Evolutionary conservation across 2,113 vertebrate genomes (phyloP).

Genomic region (Falcunculus frontatus): DNA sequence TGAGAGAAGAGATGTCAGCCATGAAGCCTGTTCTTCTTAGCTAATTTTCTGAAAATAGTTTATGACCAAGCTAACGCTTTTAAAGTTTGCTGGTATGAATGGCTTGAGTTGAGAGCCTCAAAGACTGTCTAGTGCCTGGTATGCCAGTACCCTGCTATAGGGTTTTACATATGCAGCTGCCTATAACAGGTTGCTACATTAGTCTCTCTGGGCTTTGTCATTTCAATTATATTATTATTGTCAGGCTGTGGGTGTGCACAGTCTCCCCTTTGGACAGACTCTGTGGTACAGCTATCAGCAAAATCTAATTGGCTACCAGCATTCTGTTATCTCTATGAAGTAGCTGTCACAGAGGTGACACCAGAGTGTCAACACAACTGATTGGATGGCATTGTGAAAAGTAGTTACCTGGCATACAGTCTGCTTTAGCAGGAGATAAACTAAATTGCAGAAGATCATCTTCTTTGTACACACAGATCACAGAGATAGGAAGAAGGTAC

Average conservation of each 20-base stretch:
- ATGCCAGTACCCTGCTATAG: background rate
- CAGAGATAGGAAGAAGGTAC: background rate
- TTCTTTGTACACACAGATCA: background rate
- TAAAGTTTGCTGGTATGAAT: background rate
- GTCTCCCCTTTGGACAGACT: background rate
- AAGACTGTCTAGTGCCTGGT: background rate
- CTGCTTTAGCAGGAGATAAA: background rate
- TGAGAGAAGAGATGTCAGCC: background rate
- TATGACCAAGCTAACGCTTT: background rate
- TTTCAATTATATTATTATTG: background rate
- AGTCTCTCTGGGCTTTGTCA: background rate
- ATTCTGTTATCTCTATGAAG: background rate
- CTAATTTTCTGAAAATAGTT: background rate
- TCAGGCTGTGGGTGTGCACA: background rate
- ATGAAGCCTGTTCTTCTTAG: background rate
- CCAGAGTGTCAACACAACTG: background rate
- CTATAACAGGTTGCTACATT: rapidly evolving
- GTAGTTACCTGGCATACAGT: background rate
- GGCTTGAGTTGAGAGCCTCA: background rate
- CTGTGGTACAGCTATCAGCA: background rate
- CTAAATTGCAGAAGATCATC: background rate
- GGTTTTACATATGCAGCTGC: background rate
- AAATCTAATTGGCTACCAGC: constrained; percentile 3
- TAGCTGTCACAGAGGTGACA: background rate
- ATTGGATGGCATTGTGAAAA: background rate